These are phyloP conservation scores for Noctua pronuba DNA, from an alignment of 2,888 invertebrate genomes.

Conservation along the genomic window DNA sequence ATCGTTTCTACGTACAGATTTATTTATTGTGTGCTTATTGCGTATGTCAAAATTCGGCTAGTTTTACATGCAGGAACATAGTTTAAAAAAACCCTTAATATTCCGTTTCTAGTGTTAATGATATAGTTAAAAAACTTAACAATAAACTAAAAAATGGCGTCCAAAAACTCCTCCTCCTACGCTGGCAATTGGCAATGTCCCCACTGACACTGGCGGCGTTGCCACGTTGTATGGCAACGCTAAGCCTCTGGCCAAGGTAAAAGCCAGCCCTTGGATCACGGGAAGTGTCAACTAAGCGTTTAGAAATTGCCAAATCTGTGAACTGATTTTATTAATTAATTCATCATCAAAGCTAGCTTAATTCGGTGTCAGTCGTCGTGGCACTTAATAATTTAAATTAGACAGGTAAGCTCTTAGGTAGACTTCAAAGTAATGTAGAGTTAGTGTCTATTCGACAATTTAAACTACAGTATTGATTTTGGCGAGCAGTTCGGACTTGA, in stretches of 20 bases:
- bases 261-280: too few species aligned
- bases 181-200: too few species aligned
- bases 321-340: background rate
- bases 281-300: too few species aligned
- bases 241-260: too few species aligned
- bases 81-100: too few species aligned
- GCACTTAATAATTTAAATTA: conserved; percentile 17
- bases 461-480: conserved; percentile 47
- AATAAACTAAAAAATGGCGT: too few species aligned
- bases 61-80: background rate
- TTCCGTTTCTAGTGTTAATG: too few species aligned
- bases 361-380: conserved; percentile 1
- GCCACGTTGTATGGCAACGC: too few species aligned
- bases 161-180: too few species aligned
- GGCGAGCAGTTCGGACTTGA: conserved; percentile 42
- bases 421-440: conserved; percentile 9
- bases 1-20: conserved; percentile 4
- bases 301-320: background rate
- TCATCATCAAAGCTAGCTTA: background rate
- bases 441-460: conserved; percentile 12
- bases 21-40: conserved; percentile 14
- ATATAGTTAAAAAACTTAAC: too few species aligned
- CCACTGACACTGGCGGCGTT: too few species aligned
- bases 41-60: background rate
- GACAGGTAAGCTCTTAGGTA: conserved; percentile 11